A percentile compares a stretch with the other conserved stretches of the same genome.
phyloP scores from a whole-genome alignment of 1,140 invertebrate genomes.

The Drosophila lini region DNA sequence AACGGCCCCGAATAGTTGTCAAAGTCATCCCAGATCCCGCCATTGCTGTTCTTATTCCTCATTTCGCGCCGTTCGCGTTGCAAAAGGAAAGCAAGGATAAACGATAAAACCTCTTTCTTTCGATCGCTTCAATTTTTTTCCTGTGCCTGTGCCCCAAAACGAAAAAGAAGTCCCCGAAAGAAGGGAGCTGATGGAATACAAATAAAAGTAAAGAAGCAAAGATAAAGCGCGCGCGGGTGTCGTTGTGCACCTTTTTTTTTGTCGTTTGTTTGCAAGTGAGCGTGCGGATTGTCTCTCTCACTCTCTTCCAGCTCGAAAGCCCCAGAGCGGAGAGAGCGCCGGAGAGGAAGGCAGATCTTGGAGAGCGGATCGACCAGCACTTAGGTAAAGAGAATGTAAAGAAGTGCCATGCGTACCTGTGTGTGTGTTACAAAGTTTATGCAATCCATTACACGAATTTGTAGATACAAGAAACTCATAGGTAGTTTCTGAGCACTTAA shows the following conservation, averaged over 20 bases:
- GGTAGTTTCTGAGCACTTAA: not conserved
- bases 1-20: conserved; percentile 1
- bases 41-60: not conserved
- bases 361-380: conserved; percentile 14
- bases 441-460: not conserved
- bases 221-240: conserved; percentile 17
- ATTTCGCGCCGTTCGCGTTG: not conserved
- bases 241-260: conserved; percentile 25
- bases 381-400: conserved; percentile 13
- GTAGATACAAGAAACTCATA: too few species aligned
- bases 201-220: conserved; percentile 11
- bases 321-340: not conserved
- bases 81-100: conserved; percentile 11
- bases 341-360: conserved; percentile 1
- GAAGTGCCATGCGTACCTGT: conserved; percentile 1
- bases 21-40: not conserved
- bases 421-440: not conserved
- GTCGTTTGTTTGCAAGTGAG: conserved; percentile 28
- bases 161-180: conserved; percentile 6
- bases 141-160: conserved; percentile 5
- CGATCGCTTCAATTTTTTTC: conserved; percentile 15
- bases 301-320: conserved; percentile 2
- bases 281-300: conserved; percentile 11
- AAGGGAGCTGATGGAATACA: conserved; percentile 15
- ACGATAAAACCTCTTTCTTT: conserved; percentile 6